Conservation (phyloP, 2,113 vertebrate genomes). For the Perognathus longimembris region DNA sequence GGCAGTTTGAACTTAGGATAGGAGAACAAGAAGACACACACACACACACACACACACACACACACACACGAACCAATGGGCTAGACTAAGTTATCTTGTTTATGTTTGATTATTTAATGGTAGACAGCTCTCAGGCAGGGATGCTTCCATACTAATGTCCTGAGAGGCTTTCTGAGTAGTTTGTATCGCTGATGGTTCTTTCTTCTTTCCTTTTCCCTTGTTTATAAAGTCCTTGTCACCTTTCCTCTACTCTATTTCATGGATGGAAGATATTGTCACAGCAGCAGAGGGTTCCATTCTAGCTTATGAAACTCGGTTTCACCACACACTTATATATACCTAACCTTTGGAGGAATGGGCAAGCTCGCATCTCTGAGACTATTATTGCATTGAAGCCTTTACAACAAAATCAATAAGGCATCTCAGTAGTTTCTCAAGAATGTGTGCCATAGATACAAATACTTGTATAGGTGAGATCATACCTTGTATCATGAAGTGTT, state of each 20-base stretch:
- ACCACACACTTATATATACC: background rate
- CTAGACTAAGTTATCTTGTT: background rate
- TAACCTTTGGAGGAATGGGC: slow-evolving; percentile 15
- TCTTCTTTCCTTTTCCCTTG: background rate
- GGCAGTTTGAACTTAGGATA: slow-evolving; percentile 24
- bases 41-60: too few relatives aligned
- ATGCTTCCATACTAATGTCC: background rate
- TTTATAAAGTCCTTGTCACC: background rate
- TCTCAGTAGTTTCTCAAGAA: slow-evolving; percentile 20
- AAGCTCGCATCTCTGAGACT: background rate
- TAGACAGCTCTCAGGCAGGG: background rate
- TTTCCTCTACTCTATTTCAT: slow-evolving; percentile 18
- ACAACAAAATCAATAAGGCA: background rate
- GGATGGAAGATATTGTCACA: slow-evolving; percentile 7
- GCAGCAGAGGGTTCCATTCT: background rate
- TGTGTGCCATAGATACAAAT: background rate
- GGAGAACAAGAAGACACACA: slow-evolving; percentile 1
- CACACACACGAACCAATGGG: background rate
- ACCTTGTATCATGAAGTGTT: slow-evolving; percentile 16
- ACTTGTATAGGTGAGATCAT: background rate
- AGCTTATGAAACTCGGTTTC: slow-evolving; percentile 28
- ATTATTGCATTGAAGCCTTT: background rate
- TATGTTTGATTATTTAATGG: background rate
- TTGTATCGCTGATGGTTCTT: background rate
- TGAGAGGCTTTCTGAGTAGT: background rate